Percentiles rank a stretch among this genome's conserved stretches.
Conservation (phyloP, 2,888 invertebrate genomes). For the Linhomoeus sp. region DNA sequence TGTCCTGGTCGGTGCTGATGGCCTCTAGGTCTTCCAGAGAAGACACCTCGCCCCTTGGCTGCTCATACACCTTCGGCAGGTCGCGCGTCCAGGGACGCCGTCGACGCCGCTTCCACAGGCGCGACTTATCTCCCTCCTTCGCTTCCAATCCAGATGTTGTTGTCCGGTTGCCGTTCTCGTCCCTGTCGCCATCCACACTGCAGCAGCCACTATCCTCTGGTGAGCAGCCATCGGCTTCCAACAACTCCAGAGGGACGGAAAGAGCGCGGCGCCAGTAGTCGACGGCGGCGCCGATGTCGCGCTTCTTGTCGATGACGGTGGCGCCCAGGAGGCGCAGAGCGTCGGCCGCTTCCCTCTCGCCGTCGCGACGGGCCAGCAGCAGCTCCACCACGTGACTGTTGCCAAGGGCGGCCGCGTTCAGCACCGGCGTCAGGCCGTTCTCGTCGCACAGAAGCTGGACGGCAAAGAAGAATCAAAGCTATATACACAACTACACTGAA, state of each 20-base stretch:
- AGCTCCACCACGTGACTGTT: constrained; percentile 42
- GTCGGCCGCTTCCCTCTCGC: constrained; percentile 48
- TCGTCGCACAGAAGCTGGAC: constrained; percentile 59
- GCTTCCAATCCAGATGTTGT: constrained; percentile 58
- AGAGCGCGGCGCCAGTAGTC: constrained; percentile 75
- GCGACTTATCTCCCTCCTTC: constrained; percentile 56
- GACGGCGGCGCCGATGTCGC: constrained; percentile 58
- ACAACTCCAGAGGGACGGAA: too few species aligned
- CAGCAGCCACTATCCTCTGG: too few species aligned
- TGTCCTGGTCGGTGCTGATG: constrained; percentile 73
- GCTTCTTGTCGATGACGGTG: constrained; percentile 83
- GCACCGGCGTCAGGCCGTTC: constrained; percentile 81
- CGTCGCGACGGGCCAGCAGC: constrained; percentile 45
- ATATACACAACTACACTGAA: too few species aligned
- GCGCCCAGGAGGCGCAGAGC: constrained; percentile 77
- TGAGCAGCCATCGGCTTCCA: too few species aligned
- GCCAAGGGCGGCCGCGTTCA: constrained; percentile 72
- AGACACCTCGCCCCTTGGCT: constrained; percentile 52
- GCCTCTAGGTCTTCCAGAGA: constrained; percentile 59
- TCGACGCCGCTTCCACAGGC: too few species aligned
- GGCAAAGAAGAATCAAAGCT: too few species aligned
- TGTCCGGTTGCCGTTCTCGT: background rate
- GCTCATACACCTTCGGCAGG: constrained; percentile 51
- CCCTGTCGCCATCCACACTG: too few species aligned
- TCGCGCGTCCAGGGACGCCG: too few species aligned